Percentiles rank a stretch among this genome's conserved stretches.
Evolutionary conservation across 2,888 invertebrate genomes (phyloP).

Genomic region (Cosmopolites sordidus): DNA sequence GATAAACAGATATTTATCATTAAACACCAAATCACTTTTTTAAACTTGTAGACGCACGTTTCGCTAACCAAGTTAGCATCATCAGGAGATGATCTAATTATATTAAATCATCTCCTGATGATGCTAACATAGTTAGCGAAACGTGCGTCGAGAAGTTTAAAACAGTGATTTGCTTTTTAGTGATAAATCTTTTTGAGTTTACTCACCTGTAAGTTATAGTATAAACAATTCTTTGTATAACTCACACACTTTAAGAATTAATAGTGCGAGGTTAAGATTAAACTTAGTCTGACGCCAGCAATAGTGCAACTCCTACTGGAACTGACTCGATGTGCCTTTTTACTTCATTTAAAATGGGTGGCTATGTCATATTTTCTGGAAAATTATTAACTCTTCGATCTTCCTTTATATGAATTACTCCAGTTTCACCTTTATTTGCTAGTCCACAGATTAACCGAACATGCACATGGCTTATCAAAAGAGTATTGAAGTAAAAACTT

Average conservation of each 20-base stretch:
- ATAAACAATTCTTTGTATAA: not conserved
- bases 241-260: constrained; percentile 1
- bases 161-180: no score
- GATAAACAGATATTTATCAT: no score
- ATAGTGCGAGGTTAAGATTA: not conserved
- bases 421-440: constrained; percentile 4
- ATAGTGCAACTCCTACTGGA: constrained; percentile 4
- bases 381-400: constrained; percentile 1
- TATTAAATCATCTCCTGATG: no score
- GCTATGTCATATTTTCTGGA: constrained; percentile 1
- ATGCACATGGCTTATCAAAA: not conserved
- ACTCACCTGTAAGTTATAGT: not conserved
- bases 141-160: no score
- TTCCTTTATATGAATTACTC: constrained; percentile 2
- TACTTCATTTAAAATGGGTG: constrained; percentile 2
- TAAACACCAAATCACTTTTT: no score
- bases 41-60: no score
- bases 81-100: no score
- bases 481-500: no score
- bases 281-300: constrained; percentile 2
- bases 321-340: constrained; percentile 3
- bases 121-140: no score
- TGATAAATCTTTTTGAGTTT: no score
- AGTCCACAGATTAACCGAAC: not conserved
- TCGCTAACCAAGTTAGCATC: no score